Evolutionary conservation across 2,797 vertebrate genomes (phyloP).

Genomic region (Halcyon leucocephala): DNA sequence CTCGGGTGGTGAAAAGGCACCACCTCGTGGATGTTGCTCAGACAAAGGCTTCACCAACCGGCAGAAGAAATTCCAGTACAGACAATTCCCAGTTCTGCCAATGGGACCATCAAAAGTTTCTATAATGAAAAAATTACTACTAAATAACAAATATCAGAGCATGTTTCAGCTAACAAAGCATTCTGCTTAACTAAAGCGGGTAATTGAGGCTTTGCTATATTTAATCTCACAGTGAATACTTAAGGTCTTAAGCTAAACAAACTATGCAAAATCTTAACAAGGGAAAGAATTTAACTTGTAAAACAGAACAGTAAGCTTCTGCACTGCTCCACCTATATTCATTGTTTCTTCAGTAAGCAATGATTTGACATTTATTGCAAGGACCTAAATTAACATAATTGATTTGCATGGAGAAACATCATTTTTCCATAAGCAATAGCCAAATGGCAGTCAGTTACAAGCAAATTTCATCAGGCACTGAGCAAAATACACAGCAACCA

Average conservation of each 20-base stretch:
- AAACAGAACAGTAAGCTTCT: neutral
- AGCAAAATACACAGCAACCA: neutral
- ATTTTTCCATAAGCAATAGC: neutral
- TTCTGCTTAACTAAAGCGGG: neutral
- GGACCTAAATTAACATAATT: neutral
- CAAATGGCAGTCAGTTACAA: neutral
- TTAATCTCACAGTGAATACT: neutral
- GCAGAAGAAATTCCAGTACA: neutral
- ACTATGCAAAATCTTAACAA: neutral
- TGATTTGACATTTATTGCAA: neutral
- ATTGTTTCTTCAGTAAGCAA: neutral
- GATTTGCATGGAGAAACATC: neutral
- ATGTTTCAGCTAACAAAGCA: neutral
- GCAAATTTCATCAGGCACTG: neutral
- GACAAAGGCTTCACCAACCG: neutral
- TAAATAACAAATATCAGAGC: neutral
- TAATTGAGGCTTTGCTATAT: neutral
- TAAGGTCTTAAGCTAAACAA: neutral
- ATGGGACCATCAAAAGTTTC: neutral
- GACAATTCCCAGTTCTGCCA: neutral
- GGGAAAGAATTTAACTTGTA: neutral
- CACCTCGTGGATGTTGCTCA: conserved; percentile 59
- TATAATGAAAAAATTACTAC: neutral
- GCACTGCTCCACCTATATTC: neutral
- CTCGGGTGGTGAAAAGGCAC: conserved; percentile 51